A percentile compares a stretch with the other conserved stretches of the same genome.
Conservation (phyloP, 2,113 vertebrate species). For the Scatophagus argus region DNA sequence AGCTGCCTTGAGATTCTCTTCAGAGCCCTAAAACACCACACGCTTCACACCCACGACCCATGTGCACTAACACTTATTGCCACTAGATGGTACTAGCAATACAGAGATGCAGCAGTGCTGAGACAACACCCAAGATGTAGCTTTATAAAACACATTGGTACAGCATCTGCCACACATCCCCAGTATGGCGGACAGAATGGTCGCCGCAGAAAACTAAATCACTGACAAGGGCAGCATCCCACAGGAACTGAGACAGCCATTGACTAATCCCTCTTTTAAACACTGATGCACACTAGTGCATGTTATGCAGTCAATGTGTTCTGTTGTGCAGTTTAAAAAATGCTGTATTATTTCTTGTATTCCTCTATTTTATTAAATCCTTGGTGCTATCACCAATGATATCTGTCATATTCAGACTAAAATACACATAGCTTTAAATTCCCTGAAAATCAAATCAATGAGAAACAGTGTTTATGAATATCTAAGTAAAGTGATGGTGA, state of each 20-base stretch:
- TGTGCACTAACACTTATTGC: constrained; percentile 27
- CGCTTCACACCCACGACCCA: not conserved
- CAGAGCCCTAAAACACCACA: too few relatives aligned
- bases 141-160: constrained; percentile 70
- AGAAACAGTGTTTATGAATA: not conserved
- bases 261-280: constrained; percentile 29
- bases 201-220: constrained; percentile 57
- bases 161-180: constrained; percentile 69
- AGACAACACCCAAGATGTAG: constrained; percentile 78
- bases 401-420: not conserved
- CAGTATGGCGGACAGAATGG: constrained; percentile 62
- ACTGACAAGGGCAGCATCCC: constrained; percentile 36
- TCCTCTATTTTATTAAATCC: not conserved
- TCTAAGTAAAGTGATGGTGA: not conserved
- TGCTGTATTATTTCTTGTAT: not conserved
- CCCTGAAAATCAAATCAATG: not conserved
- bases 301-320: not conserved
- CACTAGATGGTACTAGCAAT: constrained; percentile 79
- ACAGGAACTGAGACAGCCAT: constrained; percentile 33
- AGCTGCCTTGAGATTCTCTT: too few relatives aligned
- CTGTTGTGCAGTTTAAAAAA: not conserved
- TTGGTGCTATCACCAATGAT: not conserved
- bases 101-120: constrained; percentile 28
- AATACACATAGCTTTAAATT: not conserved
- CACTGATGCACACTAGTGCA: not conserved